These are phyloP conservation scores for Micrasema minimum DNA, from an alignment of 1,140 invertebrate genomes.

Conservation along the genomic window DNA sequence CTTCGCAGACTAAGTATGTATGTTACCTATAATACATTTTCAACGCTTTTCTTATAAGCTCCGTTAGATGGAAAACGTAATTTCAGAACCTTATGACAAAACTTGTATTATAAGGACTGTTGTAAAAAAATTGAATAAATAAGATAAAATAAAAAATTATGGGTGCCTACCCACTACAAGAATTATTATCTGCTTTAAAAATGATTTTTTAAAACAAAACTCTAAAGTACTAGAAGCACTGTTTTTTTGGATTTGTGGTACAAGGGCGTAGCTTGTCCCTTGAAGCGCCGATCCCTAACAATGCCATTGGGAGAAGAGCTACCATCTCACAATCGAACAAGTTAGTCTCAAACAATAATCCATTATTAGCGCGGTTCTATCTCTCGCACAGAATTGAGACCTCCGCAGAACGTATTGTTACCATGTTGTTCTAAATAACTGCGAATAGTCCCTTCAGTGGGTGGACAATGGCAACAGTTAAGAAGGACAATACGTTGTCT, in stretches of 20 bases:
- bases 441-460: constrained; percentile 9
- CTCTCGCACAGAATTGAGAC: constrained; percentile 49
- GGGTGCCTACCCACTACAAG: too few species aligned
- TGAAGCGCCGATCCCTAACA: constrained; percentile 34
- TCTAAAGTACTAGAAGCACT: constrained; percentile 14
- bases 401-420: constrained; percentile 39
- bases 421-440: neutral
- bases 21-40: too few species aligned
- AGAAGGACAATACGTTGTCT: constrained; percentile 20
- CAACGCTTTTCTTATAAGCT: too few species aligned
- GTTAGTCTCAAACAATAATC: constrained; percentile 45
- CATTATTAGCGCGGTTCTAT: constrained; percentile 46
- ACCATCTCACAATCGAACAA: constrained; percentile 33
- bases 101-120: too few species aligned
- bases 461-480: constrained; percentile 26
- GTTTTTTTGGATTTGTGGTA: constrained; percentile 27
- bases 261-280: constrained; percentile 52
- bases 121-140: too few species aligned
- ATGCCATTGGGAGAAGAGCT: constrained; percentile 23
- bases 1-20: too few species aligned
- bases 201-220: too few species aligned
- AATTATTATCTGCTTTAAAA: too few species aligned
- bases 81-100: too few species aligned
- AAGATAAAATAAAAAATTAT: too few species aligned
- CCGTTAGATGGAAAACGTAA: too few species aligned